Evolutionary conservation across 30 jellyfish, hydroid and myxozoan genomes (phyloP).

Genomic region (Hydractinia symbiolongicarpus): DNA sequence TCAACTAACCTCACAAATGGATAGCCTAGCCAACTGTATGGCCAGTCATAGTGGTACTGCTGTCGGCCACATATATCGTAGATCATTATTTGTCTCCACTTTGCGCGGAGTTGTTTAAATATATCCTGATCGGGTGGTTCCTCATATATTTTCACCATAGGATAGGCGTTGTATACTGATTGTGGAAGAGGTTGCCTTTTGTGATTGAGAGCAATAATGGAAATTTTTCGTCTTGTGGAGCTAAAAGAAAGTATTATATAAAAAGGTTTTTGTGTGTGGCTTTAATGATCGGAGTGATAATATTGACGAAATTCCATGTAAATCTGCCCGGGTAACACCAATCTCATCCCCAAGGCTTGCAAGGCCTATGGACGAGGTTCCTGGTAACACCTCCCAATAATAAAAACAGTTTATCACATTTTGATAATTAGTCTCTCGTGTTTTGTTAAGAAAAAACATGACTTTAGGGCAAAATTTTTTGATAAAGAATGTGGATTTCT

Average conservation of each 20-base stretch:
- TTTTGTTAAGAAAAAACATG: too few relatives aligned
- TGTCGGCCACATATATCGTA: slow-evolving; percentile 30
- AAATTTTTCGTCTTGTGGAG: not conserved
- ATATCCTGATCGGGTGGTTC: slow-evolving; percentile 14
- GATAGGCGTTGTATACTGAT: not conserved
- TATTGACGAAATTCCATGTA: not conserved
- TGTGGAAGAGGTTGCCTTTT: slow-evolving; percentile 5
- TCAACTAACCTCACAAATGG: slow-evolving; percentile 9
- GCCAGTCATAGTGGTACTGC: slow-evolving; percentile 21
- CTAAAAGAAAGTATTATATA: not conserved
- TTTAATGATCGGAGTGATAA: too few relatives aligned
- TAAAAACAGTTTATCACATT: too few relatives aligned
- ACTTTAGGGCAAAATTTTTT: too few relatives aligned
- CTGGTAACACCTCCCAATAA: too few relatives aligned
- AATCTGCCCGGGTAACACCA: not conserved
- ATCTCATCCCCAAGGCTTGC: slow-evolving; percentile 7
- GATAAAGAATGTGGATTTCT: too few relatives aligned
- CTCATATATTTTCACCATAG: slow-evolving; percentile 11
- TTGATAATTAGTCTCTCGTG: too few relatives aligned
- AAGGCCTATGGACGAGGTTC: not conserved
- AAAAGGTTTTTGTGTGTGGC: too few relatives aligned
- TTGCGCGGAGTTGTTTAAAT: slow-evolving; percentile 10
- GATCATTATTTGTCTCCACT: slow-evolving; percentile 1
- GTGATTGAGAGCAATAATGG: slow-evolving; percentile 13
- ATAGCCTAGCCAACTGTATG: slow-evolving; percentile 14